Base-by-base conservation (phyloP, 2,797 vertebrate species). In the Neostethus bicornis region DNA sequence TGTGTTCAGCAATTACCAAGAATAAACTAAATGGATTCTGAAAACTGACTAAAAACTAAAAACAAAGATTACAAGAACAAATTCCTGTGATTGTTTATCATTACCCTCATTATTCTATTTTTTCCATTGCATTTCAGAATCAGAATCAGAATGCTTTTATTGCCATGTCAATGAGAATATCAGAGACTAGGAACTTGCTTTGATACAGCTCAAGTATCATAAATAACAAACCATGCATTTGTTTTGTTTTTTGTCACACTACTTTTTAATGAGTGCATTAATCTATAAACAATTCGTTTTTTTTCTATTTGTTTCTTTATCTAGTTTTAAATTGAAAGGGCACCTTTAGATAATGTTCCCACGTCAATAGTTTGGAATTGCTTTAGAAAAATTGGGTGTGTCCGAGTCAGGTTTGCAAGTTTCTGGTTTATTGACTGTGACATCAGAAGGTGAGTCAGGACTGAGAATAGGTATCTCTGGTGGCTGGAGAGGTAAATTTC, bases 351-450 rank as follows among this genome's bases (percentile, higher is more conserved):
- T 53, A 1, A 0, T 53, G 6, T 62, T 26, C 10, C 1, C 26
- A 34, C 2, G 6, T 66, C 45, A 66, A 34, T 53, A 17, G 24
- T 46, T 59, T 41, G 17, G n/a, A 44, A 31, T 74, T 57, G 70
- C 51, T 44, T 80, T 61, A 49, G 45, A 21, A 51, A 62, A 70
- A 10, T 3, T 44, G 63, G 76, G 47, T 38, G 75, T 79, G 74
- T 49, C 71, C 32, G 5, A 37, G 25, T 63, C 32, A 7, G 32
- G 0, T 17, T 47, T 70, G 48, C 47, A 74, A 67, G 51, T 13
- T 60, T 3, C 24, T 65, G 37, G 62, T 55, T 12, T 12, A 55
- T 45, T 44, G 56, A 1, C 20, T 41, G 34, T 43, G 28, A 28
- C 34, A 52, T 12, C n/a, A 24, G 31, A 65, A 66, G 75, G 66